phyloP scores from a whole-genome alignment of 2,888 invertebrate genomes.

The Sepiola atlantica region DNA sequence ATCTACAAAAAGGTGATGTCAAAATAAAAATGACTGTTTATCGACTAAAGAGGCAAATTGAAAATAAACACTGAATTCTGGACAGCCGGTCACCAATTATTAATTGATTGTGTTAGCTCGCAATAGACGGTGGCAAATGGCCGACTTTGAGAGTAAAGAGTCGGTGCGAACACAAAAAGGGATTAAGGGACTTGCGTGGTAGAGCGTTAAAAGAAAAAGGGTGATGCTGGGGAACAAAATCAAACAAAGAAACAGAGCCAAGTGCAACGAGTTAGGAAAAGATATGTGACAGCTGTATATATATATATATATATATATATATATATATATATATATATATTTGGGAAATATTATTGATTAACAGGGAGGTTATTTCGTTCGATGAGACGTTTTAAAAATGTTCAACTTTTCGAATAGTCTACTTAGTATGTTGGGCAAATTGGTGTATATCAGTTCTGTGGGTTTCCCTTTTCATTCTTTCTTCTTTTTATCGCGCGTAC shows the following conservation, averaged over 20 bases:
- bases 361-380: too few relatives aligned
- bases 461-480: too few relatives aligned
- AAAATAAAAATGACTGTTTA: not conserved
- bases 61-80: slow-evolving; percentile 6
- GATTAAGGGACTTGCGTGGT: not conserved
- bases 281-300: not conserved
- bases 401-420: too few relatives aligned
- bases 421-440: too few relatives aligned
- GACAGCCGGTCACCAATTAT: not conserved
- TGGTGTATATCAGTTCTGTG: too few relatives aligned
- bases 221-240: not conserved
- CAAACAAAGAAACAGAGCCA: not conserved
- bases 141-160: not conserved
- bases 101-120: not conserved
- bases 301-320: not conserved
- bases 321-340: not conserved
- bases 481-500: too few relatives aligned
- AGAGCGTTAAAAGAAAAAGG: not conserved
- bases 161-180: too few relatives aligned
- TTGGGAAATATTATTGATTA: too few relatives aligned
- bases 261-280: not conserved
- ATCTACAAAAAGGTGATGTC: not conserved
- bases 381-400: too few relatives aligned
- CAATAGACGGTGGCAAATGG: not conserved
- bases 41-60: not conserved